Evolutionary conservation across 92 coral and sea anemone genomes (phyloP), one percentile per base, ranked within the genome.

Genomic region (Parazoanthus swiftii): DNA sequence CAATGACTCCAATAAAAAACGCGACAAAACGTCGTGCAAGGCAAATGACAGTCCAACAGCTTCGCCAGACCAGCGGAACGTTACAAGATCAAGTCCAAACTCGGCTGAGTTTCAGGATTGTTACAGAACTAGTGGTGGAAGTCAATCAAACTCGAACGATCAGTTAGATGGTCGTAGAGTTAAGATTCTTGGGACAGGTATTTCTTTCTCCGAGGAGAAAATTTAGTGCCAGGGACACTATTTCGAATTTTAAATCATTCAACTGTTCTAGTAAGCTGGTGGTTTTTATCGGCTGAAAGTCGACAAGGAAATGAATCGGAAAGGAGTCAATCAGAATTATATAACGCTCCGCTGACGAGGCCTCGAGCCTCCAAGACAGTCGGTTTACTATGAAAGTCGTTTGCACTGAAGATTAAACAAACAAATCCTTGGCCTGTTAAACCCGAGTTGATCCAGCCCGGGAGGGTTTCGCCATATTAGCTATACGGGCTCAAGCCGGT

Each of bases 151-250:
- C 18, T 84, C 79, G 16, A 46, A 72, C 48, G 87, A 84, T 48
- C 46, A 46, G 10, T 48, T 35, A 33, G 74, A 72, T 6, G 43
- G 44, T 18, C 75, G 79, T 15, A 84, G 67, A 8, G 66, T 71
- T 84, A 71, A 33, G 35, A 70, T 84, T 68, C 44, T 50, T 68
- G 87, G 87, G 68, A 84, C 79, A 71, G 87, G 63, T 29, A 44
- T 84, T 23, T 44, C 79, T 71, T 84, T 84, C 6, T 44, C 70
- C 70, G 78, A 84, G 23, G 87, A 71, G 39, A 29, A 46, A 84
- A 16, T 84, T 70, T 84, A 84, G 73, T 82, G 21, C 26, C 15
- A 21, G 42, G 67, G 37, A 82, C 18, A 6, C 16, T 5, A 18
- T 76, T 82, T n/a, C 16, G 51, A 39, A 68, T n/a, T 82, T 23